These are phyloP conservation scores for Nemoura dubitans DNA, from an alignment of 2,888 invertebrate genomes.

Conservation along the genomic window DNA sequence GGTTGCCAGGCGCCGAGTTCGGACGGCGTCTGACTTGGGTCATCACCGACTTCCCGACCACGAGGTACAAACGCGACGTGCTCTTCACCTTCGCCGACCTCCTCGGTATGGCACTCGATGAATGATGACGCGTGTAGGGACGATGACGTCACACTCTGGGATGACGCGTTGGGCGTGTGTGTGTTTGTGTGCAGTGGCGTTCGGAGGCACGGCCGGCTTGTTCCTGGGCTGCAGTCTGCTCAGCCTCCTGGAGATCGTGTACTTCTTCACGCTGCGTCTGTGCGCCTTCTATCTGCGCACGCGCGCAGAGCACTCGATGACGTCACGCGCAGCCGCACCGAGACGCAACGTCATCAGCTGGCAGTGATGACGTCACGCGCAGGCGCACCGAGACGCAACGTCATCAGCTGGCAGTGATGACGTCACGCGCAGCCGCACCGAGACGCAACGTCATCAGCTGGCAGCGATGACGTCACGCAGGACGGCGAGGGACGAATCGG, in stretches of 20 bases:
- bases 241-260: background rate
- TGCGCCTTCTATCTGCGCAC: background rate
- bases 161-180: too few species aligned
- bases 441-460: too few species aligned
- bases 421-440: background rate
- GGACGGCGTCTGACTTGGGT: background rate
- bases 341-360: too few species aligned
- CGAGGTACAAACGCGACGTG: conserved; percentile 21
- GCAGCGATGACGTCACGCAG: too few species aligned
- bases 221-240: background rate
- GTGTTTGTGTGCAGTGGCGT: conserved; percentile 7
- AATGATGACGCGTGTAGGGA: too few species aligned
- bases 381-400: too few species aligned
- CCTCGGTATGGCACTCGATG: conserved; percentile 17
- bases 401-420: too few species aligned
- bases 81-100: conserved; percentile 36
- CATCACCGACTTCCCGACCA: background rate
- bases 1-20: background rate
- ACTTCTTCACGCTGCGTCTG: background rate
- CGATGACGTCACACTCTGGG: too few species aligned
- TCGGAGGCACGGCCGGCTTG: background rate
- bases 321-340: background rate
- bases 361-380: too few species aligned
- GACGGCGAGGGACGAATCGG: too few species aligned
- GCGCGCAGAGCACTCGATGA: background rate